Percentiles rank a stretch among this genome's conserved stretches.
Conservation (phyloP, 2,113 vertebrate genomes). For the Phocoena sinus region DNA sequence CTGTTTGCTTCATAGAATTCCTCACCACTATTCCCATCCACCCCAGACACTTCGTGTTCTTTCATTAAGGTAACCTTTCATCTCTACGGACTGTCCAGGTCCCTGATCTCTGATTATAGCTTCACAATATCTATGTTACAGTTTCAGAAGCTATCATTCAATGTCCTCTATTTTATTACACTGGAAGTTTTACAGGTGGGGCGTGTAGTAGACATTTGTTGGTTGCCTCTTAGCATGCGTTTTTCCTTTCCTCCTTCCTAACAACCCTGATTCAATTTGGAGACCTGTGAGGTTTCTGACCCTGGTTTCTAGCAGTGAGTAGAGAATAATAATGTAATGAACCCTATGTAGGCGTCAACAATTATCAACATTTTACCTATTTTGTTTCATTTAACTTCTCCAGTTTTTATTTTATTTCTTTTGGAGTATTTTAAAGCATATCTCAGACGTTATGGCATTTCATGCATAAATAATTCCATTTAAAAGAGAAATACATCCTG, state of each 20-base stretch:
- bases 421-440: background rate
- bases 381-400: background rate
- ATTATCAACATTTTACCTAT: background rate
- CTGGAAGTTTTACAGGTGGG: background rate
- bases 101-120: background rate
- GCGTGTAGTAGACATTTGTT: background rate
- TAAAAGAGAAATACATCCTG: background rate
- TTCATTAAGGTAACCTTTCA: background rate
- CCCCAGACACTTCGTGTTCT: background rate
- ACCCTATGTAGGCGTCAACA: background rate
- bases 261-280: background rate
- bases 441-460: background rate
- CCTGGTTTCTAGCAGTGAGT: background rate
- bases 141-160: background rate
- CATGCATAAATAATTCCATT: background rate
- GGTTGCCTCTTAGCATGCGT: background rate
- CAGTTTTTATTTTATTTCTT: background rate
- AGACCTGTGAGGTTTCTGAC: background rate
- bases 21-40: background rate
- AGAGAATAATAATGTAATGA: background rate
- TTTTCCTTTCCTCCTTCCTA: background rate
- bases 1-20: background rate
- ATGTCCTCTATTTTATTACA: background rate
- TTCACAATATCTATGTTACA: background rate
- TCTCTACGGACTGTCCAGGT: background rate